Conservation (phyloP, 2,888 invertebrate species). For the Limnephilus lunatus region DNA sequence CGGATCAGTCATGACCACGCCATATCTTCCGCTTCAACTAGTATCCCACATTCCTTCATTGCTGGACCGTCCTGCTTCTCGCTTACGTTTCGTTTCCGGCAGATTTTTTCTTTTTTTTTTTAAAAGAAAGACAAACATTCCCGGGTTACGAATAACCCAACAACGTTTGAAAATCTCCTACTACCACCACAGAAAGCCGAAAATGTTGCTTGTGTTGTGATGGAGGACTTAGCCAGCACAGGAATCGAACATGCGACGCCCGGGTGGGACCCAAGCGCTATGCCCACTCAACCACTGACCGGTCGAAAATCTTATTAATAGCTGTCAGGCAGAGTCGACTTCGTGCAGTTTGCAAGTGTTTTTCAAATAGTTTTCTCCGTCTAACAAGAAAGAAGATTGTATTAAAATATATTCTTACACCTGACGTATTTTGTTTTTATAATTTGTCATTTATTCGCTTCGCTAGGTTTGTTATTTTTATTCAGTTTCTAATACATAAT, state of each 20-base stretch:
- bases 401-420: background rate
- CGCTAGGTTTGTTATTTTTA: background rate
- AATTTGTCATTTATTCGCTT: background rate
- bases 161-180: too few species aligned
- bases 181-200: too few species aligned
- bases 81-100: background rate
- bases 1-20: constrained; percentile 22
- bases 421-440: background rate
- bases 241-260: too few species aligned
- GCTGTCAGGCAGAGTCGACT: background rate
- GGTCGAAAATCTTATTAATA: constrained; percentile 2
- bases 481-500: background rate
- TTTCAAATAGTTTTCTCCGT: background rate
- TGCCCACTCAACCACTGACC: too few species aligned
- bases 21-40: background rate
- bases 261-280: too few species aligned
- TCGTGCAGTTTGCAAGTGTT: background rate
- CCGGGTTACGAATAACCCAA: too few species aligned
- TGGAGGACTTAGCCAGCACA: too few species aligned
- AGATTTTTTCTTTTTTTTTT: too few species aligned
- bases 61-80: background rate
- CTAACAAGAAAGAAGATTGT: background rate
- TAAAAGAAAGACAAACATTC: too few species aligned
- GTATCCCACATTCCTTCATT: background rate
- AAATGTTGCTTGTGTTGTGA: too few species aligned